A percentile compares a stretch with the other conserved stretches of the same genome.
Evolutionary conservation across 2,888 invertebrate genomes (phyloP).

Genomic region (Didymodactylos carnosus): DNA sequence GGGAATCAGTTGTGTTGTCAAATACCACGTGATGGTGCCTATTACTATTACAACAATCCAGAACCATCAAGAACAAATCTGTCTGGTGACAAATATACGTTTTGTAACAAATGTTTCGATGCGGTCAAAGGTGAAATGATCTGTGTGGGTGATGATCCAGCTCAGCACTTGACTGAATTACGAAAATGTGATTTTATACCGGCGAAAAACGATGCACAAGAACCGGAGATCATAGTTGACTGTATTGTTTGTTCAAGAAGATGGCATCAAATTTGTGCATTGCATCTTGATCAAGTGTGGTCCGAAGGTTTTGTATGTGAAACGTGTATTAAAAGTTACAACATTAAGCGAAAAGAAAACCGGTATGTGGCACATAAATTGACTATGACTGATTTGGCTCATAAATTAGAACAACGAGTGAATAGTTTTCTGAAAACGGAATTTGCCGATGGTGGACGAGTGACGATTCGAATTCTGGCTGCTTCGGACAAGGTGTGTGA

Average conservation of each 20-base stretch:
- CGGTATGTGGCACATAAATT: neutral
- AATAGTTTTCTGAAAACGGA: conserved; percentile 80
- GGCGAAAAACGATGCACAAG: conserved; percentile 17
- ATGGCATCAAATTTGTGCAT: conserved; percentile 89
- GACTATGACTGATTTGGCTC: conserved; percentile 69
- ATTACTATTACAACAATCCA: conserved; percentile 46
- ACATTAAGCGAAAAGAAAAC: conserved; percentile 46
- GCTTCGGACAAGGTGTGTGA: conserved; percentile 96
- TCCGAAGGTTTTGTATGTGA: conserved; percentile 63
- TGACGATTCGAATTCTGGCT: conserved; percentile 86
- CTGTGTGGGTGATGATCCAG: conserved; percentile 85
- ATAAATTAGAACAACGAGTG: conserved; percentile 87
- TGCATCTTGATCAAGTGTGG: conserved; percentile 87
- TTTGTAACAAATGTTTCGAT: conserved; percentile 99
- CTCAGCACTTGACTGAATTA: conserved; percentile 46
- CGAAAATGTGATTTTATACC: conserved; percentile 11
- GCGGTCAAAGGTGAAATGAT: conserved; percentile 95
- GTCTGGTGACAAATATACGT: conserved; percentile 63
- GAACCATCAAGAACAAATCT: conserved; percentile 10
- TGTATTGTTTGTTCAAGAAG: conserved; percentile 90
- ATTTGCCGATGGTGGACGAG: conserved; percentile 74
- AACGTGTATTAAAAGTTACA: conserved; percentile 77
- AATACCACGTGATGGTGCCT: conserved; percentile 89
- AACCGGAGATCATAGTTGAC: conserved; percentile 49
- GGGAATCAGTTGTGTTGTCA: conserved; percentile 84